Evolutionary conservation across 2,797 vertebrate species (phyloP), one percentile per base, ranked within the genome.

Genomic region (Rhynchotus rufescens): DNA sequence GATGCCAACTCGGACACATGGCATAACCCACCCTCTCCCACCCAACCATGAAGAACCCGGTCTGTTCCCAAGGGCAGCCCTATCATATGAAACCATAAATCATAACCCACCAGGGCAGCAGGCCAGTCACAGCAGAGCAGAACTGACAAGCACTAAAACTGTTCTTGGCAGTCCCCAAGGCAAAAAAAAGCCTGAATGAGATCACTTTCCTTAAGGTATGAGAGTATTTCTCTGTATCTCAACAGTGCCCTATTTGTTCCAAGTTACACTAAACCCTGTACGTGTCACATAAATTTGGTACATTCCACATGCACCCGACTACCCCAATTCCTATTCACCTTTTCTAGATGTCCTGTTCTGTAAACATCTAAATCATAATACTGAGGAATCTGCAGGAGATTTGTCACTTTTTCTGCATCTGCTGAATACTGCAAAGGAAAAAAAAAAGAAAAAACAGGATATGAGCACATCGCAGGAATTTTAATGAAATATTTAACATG

Each of bases 361-460:
- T 96, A 98, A 92, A 97, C 85, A 65, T 98, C 98, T 23, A 97
- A 94, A 94, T 98, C 94, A 73, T 98, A 99, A 96, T 98, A 98
- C 93, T 98, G 98, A 88, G 98, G 98, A 90, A 99, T 98, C 97
- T 97, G 98, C 92, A 99, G 97, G 89, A 99, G 97, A 66, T 97
- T 98, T 79, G 98, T 96, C 79, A 98, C 96, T 77, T 98, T 96
- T 77, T 98, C 98, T 82, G 92, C 87, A 92, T 98, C 97, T 75
- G 95, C 83, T 74, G 98, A 98, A 97, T 98, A 99, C 99, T 99
- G 96, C 45, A 86, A 79, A 96, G 67, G 80, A 88, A 84, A 93
- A 59, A 44, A 81, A 68, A 93, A 83, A 49, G 36, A 49, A 19
- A 88, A 86, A 93, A 59, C 47, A 95, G 81, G 84, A 80, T 80